Evolutionary conservation across 2,113 vertebrate species (phyloP), one percentile per base, ranked within the genome.

Genomic region (Pygathrix nemaeus): DNA sequence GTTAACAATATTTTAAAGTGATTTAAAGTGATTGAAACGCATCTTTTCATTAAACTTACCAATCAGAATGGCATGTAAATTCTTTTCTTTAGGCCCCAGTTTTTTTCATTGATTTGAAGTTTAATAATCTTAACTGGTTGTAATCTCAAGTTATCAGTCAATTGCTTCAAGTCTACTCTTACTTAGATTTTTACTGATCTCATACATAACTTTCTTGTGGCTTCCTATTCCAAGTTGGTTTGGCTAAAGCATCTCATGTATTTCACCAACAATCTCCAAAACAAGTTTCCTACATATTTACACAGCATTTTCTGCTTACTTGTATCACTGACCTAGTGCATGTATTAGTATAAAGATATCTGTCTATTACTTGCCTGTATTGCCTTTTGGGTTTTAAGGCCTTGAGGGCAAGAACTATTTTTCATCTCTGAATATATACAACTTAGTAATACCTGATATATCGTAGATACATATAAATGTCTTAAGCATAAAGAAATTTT

Each of bases 11-110:
- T 64, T 83, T 94, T 66, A 32, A 92, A 97, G 35, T 59, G 30
- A 79, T 83, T 94, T 48, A n/a, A 92, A 97, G 27, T 59, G 35
- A 79, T 3, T 95, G 21, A 76, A 59, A 97, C 83, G 0, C 32
- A 90, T 14, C 45, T 52, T 88, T 96, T 96, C 17, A 72, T 92
- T 89, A 84, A 79, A 95, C 23, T 88, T 94, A 43, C 21, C 55
- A 96, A 50, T 70, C 13, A 80, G 61, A 75, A 64, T 85, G 50
- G 75, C 27, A 40, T 76, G 50, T 91, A 80, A 82, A 82, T 57
- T 85, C 23, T 59, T 80, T 86, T 79, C 43, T 55, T 32, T 23
- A 17, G 83, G 45, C 21, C 7, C 16, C 50, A 40, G 9, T 61
- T 76, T 82, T 81, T 91, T 93, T 55, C 5, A 72, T 52, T 83